Conservation (phyloP, 1,140 invertebrate genomes). For the Colletes latitarsis region DNA sequence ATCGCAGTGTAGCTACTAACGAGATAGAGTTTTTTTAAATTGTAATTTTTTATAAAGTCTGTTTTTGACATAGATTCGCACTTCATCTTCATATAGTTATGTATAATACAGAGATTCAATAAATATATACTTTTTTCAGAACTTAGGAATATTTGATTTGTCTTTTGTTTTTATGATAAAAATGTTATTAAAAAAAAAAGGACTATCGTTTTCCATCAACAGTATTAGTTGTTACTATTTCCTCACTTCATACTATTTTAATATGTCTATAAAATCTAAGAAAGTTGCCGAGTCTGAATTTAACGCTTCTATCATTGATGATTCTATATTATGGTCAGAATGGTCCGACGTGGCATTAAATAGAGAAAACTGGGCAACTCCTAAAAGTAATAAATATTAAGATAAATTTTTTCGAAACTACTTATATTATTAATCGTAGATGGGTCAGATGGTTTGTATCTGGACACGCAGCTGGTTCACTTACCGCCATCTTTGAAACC, state of each 20-base stretch:
- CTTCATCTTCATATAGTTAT: conserved; percentile 59
- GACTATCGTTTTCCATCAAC: too few relatives aligned
- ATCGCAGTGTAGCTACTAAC: conserved; percentile 42
- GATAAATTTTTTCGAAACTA: not conserved
- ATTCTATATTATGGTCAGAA: conserved; percentile 49
- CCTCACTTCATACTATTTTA: not conserved
- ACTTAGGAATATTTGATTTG: not conserved
- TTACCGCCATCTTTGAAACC: conserved; percentile 57
- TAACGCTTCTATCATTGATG: not conserved
- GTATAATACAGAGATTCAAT: conserved; percentile 62
- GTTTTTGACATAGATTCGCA: conserved; percentile 44
- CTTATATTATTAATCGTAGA: conserved; percentile 18
- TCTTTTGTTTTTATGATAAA: not conserved
- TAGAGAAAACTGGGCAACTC: conserved; percentile 58
- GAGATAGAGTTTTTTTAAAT: conserved; percentile 42
- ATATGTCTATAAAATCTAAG: conserved; percentile 60
- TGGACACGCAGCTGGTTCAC: conserved; percentile 43
- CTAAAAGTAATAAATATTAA: conserved; percentile 52
- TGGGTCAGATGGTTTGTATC: conserved; percentile 44
- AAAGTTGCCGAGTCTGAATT: conserved; percentile 1
- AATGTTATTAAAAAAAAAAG: too few relatives aligned
- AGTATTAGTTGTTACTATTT: too few relatives aligned
- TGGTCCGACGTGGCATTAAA: conserved; percentile 64
- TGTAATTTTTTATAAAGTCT: conserved; percentile 47
- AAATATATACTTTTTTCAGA: conserved; percentile 64